phyloP scores from a whole-genome alignment of 53 echinoderm and acorn worm species.

The Henricia sp. region DNA sequence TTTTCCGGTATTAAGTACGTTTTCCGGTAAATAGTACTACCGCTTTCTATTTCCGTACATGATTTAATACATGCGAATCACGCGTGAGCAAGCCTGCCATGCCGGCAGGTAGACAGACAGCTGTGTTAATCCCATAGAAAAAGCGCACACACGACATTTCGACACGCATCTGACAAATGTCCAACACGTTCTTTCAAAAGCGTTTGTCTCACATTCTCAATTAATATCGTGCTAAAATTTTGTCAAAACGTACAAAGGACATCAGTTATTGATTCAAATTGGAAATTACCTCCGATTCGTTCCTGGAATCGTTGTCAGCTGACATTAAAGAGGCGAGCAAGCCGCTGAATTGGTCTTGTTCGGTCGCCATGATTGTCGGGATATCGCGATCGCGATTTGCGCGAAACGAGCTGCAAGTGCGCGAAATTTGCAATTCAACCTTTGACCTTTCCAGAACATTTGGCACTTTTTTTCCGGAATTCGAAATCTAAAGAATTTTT shows the following conservation, averaged over 20 bases:
- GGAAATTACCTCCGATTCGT: conserved; percentile 85
- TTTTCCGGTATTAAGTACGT: too few species aligned
- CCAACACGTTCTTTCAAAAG: neutral
- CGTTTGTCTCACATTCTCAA: neutral
- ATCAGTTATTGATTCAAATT: neutral
- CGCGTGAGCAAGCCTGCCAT: too few species aligned
- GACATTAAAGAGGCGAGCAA: conserved; percentile 92
- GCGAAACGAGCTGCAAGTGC: too few species aligned
- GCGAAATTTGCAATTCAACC: conserved; percentile 67
- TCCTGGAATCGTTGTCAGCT: conserved; percentile 87
- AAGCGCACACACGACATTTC: neutral
- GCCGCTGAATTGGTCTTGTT: conserved; percentile 80
- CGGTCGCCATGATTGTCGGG: conserved; percentile 77
- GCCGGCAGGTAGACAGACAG: neutral
- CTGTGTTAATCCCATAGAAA: conserved; percentile 4
- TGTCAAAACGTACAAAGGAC: neutral
- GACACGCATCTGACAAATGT: conserved; percentile 40
- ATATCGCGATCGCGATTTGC: too few species aligned
- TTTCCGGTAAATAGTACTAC: too few species aligned
- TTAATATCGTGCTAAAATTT: neutral
- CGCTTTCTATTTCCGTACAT: too few species aligned
- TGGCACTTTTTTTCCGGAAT: conserved; percentile 9
- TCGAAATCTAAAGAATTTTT: neutral
- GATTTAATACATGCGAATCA: too few species aligned
- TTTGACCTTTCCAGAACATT: conserved; percentile 56